Evolutionary conservation across 2,797 vertebrate genomes (phyloP).

Genomic region (Sciurus carolinensis): DNA sequence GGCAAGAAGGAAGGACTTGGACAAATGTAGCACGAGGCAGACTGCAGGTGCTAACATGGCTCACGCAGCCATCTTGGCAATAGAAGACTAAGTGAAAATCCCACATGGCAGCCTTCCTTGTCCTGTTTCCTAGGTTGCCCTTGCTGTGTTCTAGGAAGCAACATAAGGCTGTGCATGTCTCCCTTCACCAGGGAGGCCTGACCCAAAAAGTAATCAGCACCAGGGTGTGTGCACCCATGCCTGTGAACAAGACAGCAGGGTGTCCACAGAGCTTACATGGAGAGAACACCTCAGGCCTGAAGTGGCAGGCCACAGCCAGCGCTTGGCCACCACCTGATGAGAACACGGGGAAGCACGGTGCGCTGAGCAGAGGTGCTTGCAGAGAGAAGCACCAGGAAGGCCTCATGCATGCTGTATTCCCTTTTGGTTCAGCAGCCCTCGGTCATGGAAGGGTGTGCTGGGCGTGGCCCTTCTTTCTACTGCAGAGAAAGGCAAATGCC

Average conservation of each 20-base stretch:
- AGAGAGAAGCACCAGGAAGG: not conserved
- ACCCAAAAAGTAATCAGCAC: too few relatives aligned
- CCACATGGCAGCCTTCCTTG: accelerated
- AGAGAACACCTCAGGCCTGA: accelerated
- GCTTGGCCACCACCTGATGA: too few relatives aligned
- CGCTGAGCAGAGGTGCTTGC: accelerated
- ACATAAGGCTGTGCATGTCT: accelerated
- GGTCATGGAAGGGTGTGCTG: accelerated
- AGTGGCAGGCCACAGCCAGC: not conserved
- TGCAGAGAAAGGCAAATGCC: not conserved
- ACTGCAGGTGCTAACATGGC: accelerated
- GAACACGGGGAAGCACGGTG: not conserved
- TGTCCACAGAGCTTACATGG: accelerated
- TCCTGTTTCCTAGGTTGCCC: accelerated
- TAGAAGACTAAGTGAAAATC: not conserved
- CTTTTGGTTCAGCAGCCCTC: not conserved
- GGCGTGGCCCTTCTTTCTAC: accelerated
- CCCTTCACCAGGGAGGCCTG: too few relatives aligned
- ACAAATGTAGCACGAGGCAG: too few relatives aligned
- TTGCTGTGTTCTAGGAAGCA: not conserved
- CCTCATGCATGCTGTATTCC: accelerated
- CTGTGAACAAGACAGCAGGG: accelerated
- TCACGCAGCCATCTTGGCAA: not conserved
- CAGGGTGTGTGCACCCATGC: too few relatives aligned
- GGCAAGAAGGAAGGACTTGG: not conserved